A percentile compares a stretch with the other conserved stretches of the same genome.
phyloP scores from a whole-genome alignment of 2,113 vertebrate species.

The Todiramphus chloris region DNA sequence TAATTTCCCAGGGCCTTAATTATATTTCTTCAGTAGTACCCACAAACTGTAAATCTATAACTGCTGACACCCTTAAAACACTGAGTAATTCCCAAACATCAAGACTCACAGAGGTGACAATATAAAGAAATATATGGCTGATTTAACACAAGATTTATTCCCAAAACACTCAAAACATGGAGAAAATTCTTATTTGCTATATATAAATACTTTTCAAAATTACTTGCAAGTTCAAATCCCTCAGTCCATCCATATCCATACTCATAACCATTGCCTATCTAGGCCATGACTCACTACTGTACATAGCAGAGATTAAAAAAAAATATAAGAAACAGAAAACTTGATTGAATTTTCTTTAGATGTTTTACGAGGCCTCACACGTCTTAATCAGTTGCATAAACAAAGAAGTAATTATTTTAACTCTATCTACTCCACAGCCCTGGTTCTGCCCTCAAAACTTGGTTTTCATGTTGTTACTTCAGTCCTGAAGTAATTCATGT shows the following conservation, averaged over 20 bases:
- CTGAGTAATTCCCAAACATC: background rate
- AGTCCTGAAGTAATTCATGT: background rate
- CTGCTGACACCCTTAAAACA: background rate
- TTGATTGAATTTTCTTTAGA: background rate
- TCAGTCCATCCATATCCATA: background rate
- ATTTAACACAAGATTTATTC: background rate
- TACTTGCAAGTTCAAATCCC: background rate
- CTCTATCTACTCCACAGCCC: background rate
- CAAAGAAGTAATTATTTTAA: background rate
- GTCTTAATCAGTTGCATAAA: background rate
- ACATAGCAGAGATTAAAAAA: background rate
- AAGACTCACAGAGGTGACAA: background rate
- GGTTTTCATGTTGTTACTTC: background rate
- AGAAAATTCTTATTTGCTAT: background rate
- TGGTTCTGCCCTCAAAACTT: background rate
- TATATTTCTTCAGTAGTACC: background rate
- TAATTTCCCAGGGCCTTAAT: background rate
- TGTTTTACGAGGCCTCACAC: background rate
- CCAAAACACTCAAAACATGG: background rate
- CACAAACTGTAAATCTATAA: background rate
- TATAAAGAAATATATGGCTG: background rate
- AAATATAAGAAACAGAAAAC: background rate
- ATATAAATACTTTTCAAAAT: background rate
- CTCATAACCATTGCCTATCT: background rate
- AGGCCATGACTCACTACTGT: background rate